phyloP scores from a whole-genome alignment of 2,888 invertebrate species.

The Drosophila hamatofila region DNA sequence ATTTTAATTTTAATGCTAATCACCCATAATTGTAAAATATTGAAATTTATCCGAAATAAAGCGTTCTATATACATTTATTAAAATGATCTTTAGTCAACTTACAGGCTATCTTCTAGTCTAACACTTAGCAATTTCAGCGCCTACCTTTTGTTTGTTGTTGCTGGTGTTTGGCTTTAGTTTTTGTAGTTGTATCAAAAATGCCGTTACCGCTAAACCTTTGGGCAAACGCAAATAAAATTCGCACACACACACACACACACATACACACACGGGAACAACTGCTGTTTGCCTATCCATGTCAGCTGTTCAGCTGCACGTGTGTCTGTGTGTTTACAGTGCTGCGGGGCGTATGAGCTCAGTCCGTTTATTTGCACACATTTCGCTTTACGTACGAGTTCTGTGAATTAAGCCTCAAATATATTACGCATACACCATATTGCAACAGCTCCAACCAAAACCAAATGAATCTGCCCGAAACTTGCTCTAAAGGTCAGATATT shows the following conservation, averaged over 20 bases:
- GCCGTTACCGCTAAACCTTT: constrained; percentile 65
- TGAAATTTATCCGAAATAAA: no score
- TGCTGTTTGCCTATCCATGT: constrained; percentile 51
- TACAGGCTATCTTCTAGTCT: constrained; percentile 1
- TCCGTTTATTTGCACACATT: constrained; percentile 60
- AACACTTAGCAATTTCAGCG: background rate
- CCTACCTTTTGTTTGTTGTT: constrained; percentile 7
- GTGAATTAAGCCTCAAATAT: constrained; percentile 53
- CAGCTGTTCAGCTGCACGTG: constrained; percentile 25
- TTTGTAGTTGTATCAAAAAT: constrained; percentile 63
- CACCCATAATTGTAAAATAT: no score
- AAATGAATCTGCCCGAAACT: constrained; percentile 10
- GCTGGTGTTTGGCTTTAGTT: constrained; percentile 40
- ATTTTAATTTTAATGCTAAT: no score
- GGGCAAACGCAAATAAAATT: constrained; percentile 68
- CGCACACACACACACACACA: constrained; percentile 19
- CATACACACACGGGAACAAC: constrained; percentile 21
- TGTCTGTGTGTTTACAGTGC: constrained; percentile 28
- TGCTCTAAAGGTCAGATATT: constrained; percentile 26
- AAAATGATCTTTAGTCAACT: background rate
- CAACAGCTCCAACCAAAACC: constrained; percentile 10
- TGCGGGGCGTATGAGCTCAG: constrained; percentile 17
- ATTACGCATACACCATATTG: constrained; percentile 46
- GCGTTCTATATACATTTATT: no score
- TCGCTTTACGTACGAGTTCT: constrained; percentile 24